Evolutionary conservation across 2,113 vertebrate genomes (phyloP).

Genomic region (Tragelaphus strepsiceros): DNA sequence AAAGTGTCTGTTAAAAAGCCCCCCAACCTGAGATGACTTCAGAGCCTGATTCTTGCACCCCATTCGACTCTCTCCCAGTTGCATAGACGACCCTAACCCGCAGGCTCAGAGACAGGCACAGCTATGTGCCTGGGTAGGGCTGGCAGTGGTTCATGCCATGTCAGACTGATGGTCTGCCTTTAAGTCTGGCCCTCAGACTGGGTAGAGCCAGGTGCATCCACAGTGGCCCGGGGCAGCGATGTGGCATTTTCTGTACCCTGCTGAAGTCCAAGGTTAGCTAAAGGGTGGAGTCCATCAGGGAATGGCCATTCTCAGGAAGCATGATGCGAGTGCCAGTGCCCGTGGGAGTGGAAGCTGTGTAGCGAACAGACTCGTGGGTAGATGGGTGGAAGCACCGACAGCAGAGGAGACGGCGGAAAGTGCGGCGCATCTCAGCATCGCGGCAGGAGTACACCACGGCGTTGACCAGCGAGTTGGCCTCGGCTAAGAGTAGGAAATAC

Average conservation of each 20-base stretch:
- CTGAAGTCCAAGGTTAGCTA: constrained; percentile 31
- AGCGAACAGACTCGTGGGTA: not conserved
- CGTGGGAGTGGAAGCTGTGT: constrained; percentile 8
- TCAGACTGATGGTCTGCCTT: not conserved
- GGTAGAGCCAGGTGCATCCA: not conserved
- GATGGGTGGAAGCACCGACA: constrained; percentile 75
- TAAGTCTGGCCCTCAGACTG: not conserved
- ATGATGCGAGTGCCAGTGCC: constrained; percentile 72
- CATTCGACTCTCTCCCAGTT: not conserved
- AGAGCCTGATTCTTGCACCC: not conserved
- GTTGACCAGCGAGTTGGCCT: constrained; percentile 93
- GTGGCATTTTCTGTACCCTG: not conserved
- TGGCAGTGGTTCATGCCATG: not conserved
- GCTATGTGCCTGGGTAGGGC: not conserved
- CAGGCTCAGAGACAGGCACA: not conserved
- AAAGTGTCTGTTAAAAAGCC: not conserved
- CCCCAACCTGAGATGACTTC: constrained; percentile 25
- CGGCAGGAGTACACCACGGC: constrained; percentile 91
- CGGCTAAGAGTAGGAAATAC: constrained; percentile 89
- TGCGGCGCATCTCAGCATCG: constrained; percentile 90
- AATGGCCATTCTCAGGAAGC: constrained; percentile 74
- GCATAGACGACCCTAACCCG: not conserved
- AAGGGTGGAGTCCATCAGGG: constrained; percentile 76
- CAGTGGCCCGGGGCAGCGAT: not conserved
- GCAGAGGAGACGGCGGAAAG: constrained; percentile 90